phyloP scores from a whole-genome alignment of 2,797 vertebrate species.

The Poeciliopsis paucimaculata region DNA sequence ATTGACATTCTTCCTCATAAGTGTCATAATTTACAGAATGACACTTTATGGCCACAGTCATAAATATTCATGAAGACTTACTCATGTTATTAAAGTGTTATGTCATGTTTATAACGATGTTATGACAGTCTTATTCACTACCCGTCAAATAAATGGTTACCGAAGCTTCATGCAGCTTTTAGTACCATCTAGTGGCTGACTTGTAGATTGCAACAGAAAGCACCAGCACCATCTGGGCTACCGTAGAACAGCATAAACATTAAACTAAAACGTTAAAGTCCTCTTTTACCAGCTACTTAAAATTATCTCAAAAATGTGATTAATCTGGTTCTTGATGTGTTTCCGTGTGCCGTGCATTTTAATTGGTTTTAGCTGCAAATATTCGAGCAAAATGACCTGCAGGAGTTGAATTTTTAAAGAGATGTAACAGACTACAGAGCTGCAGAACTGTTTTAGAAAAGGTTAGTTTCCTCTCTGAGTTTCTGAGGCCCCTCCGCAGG shows the following conservation, averaged over 20 bases:
- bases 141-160: no score
- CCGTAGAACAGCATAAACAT: not conserved
- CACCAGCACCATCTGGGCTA: not conserved
- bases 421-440: conserved; percentile 21
- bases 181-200: not conserved
- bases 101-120: no score
- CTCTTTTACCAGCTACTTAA: not conserved
- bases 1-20: no score
- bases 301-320: not conserved
- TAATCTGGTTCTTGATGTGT: conserved; percentile 13
- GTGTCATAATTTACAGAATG: no score
- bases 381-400: conserved; percentile 1
- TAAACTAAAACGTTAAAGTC: not conserved
- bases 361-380: not conserved
- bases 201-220: not conserved
- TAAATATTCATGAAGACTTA: no score
- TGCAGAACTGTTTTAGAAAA: not conserved
- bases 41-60: no score
- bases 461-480: conserved; percentile 11
- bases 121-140: no score
- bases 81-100: no score
- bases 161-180: not conserved
- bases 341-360: conserved; percentile 6
- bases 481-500: conserved; percentile 8
- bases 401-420: conserved; percentile 7